These are phyloP conservation scores for Elysia crispata DNA, from an alignment of 2,888 invertebrate species.

Conservation along the genomic window DNA sequence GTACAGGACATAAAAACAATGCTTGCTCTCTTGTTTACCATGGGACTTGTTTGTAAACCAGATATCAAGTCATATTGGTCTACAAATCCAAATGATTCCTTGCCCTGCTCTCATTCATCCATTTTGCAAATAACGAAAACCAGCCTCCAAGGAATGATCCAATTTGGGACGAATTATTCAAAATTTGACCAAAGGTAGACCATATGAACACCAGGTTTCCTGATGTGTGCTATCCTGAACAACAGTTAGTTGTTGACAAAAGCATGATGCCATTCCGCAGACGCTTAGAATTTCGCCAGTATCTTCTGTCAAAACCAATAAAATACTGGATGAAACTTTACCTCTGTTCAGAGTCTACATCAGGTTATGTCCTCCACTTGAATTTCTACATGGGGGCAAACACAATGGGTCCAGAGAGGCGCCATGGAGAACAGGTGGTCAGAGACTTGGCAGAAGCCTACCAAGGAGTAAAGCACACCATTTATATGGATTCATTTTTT, in stretches of 20 bases:
- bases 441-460: background rate
- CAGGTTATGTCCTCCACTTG: background rate
- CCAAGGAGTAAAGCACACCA: background rate
- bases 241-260: constrained; percentile 14
- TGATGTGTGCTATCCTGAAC: constrained; percentile 1
- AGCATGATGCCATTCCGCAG: constrained; percentile 28
- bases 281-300: constrained; percentile 6
- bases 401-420: background rate
- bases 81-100: constrained; percentile 22
- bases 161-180: constrained; percentile 25
- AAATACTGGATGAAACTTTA: constrained; percentile 30
- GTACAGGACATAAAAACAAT: constrained; percentile 27
- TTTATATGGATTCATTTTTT: constrained; percentile 29
- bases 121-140: background rate
- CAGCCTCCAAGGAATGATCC: background rate
- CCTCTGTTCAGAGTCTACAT: background rate
- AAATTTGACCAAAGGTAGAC: background rate
- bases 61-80: constrained; percentile 15
- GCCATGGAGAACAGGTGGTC: constrained; percentile 21
- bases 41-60: constrained; percentile 14
- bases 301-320: constrained; percentile 9
- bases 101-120: background rate
- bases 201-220: constrained; percentile 4
- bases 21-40: constrained; percentile 12
- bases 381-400: constrained; percentile 11